Percentiles rank a stretch among this genome's conserved stretches.
Conservation (phyloP, 2,888 invertebrate species). For the Latrodectus elegans region DNA sequence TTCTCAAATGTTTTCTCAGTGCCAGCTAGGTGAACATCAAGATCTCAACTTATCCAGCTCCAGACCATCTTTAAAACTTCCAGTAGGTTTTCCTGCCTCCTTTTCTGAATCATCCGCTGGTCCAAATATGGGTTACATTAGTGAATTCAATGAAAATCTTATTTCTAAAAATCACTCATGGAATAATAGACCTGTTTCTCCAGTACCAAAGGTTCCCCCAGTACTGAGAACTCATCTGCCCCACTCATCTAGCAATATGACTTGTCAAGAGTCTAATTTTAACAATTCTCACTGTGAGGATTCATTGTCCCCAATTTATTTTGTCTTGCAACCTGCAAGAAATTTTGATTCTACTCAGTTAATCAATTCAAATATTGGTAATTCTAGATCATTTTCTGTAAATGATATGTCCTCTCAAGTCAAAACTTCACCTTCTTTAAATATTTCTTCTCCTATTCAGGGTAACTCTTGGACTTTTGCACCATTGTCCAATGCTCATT, state of each 20-base stretch:
- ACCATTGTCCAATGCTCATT: conserved; percentile 10
- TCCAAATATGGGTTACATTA: conserved; percentile 33
- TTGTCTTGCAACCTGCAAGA: conserved; percentile 40
- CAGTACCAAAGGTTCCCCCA: conserved; percentile 43
- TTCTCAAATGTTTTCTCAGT: neutral
- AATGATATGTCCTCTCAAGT: neutral
- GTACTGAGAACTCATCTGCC: conserved; percentile 23
- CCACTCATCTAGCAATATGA: conserved; percentile 15
- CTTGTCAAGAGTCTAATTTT: conserved; percentile 38
- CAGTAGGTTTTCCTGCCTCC: conserved; percentile 64
- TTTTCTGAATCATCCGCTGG: conserved; percentile 51
- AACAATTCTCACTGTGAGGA: conserved; percentile 40
- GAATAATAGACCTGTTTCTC: conserved; percentile 65
- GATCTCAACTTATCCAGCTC: conserved; percentile 41
- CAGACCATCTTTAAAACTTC: conserved; percentile 52
- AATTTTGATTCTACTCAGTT: conserved; percentile 29
- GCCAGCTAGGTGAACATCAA: conserved; percentile 21
- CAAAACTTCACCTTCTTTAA: conserved; percentile 10
- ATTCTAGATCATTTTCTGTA: conserved; percentile 9
- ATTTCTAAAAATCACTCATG: conserved; percentile 45
- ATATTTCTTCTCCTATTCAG: conserved; percentile 7
- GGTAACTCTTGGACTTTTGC: conserved; percentile 13
- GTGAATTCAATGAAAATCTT: conserved; percentile 39
- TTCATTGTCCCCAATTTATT: conserved; percentile 54
- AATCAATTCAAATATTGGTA: conserved; percentile 11